Conservation (phyloP, 2,113 vertebrate species). For the Nycticorax nycticorax region DNA sequence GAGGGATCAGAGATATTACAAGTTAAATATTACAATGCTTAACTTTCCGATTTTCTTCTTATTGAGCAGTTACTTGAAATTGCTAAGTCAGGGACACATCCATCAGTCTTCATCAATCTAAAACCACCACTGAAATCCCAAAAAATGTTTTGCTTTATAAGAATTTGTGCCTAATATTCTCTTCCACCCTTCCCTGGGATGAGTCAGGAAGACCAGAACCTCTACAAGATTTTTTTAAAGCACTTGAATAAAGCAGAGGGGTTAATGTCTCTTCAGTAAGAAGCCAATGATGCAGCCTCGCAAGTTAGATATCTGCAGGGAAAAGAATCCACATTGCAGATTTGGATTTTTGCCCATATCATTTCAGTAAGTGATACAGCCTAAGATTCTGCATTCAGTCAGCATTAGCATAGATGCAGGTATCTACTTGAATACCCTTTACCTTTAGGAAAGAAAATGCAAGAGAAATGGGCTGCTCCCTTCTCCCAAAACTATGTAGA, state of each 20-base stretch:
- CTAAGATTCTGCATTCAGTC: background rate
- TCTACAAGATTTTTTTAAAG: background rate
- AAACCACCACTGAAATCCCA: background rate
- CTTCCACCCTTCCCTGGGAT: background rate
- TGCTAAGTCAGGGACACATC: background rate
- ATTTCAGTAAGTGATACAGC: constrained; percentile 23
- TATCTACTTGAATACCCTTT: background rate
- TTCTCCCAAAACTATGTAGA: background rate
- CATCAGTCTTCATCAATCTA: background rate
- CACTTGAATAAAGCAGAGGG: background rate
- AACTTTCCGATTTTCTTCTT: background rate
- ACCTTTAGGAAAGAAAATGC: background rate
- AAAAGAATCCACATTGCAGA: constrained; percentile 17
- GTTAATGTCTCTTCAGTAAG: background rate
- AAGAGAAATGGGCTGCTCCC: background rate
- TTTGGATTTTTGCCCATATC: constrained; percentile 36
- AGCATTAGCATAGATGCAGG: background rate
- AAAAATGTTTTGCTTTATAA: background rate
- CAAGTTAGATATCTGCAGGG: constrained; percentile 7
- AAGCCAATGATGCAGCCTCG: background rate
- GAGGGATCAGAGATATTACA: background rate
- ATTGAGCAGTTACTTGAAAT: background rate
- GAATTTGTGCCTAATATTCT: background rate
- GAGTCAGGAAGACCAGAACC: background rate
- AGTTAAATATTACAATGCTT: background rate